Conservation (phyloP, 37 sponge, comb jelly and placozoan genomes). For the Diacarnus erythraeanus region DNA sequence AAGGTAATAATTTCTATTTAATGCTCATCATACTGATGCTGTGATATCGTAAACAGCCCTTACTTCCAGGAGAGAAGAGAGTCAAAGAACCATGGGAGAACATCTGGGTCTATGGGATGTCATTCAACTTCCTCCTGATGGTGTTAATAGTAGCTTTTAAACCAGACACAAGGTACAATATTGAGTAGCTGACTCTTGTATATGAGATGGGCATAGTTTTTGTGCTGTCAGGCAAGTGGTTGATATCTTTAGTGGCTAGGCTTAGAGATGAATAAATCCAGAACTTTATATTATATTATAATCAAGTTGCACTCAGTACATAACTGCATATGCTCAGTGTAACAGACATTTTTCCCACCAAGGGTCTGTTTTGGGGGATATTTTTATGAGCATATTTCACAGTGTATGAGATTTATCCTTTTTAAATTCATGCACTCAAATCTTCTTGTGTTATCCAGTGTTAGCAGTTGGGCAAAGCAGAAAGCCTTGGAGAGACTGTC, state of each 20-base stretch:
- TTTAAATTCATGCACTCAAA: neutral
- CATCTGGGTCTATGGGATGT: conserved; percentile 55
- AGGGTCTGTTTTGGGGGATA: too few species aligned
- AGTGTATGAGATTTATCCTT: too few species aligned
- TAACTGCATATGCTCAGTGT: too few species aligned
- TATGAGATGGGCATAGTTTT: too few species aligned
- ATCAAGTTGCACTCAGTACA: too few species aligned
- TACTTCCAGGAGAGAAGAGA: conserved; percentile 72
- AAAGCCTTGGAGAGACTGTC: conserved; percentile 51
- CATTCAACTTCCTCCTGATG: conserved; percentile 48
- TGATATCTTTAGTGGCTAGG: too few species aligned
- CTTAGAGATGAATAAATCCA: too few species aligned
- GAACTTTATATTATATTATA: too few species aligned
- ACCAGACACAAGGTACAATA: conserved; percentile 66
- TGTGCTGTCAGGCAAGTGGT: too few species aligned
- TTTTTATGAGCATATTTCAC: neutral
- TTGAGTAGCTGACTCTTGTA: too few species aligned
- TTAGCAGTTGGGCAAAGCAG: conserved; percentile 43
- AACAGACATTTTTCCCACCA: too few species aligned
- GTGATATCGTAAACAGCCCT: conserved; percentile 45
- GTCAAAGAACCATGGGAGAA: conserved; percentile 77
- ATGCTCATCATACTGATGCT: neutral
- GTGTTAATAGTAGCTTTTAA: conserved; percentile 30
- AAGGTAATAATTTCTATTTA: conserved; percentile 33
- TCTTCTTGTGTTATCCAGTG: conserved; percentile 11